phyloP scores from a whole-genome alignment of 2,113 vertebrate species.

The Callipepla californica region DNA sequence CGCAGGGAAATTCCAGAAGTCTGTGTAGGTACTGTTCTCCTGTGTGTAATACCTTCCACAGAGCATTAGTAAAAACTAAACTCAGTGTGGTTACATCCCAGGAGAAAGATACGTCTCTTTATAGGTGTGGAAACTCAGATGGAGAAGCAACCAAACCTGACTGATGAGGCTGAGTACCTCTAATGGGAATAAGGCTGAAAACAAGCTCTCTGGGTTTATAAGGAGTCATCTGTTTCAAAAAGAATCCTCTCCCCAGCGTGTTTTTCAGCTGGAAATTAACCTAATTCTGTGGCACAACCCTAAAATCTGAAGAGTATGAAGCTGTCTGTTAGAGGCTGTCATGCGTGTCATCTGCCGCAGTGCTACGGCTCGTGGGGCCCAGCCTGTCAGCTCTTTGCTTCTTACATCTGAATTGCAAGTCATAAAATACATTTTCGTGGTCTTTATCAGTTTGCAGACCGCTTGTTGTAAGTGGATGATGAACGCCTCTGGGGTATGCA shows the following conservation, averaged over 20 bases:
- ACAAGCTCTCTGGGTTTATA: neutral
- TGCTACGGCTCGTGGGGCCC: neutral
- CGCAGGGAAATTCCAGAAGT: neutral
- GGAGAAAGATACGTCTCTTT: neutral
- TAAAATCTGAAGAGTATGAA: neutral
- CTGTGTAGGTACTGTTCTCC: neutral
- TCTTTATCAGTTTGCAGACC: neutral
- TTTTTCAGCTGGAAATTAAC: neutral
- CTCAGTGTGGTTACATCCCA: neutral
- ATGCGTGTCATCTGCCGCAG: neutral
- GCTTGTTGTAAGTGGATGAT: neutral
- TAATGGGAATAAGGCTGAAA: neutral
- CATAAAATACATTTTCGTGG: neutral
- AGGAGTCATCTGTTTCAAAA: neutral
- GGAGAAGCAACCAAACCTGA: neutral
- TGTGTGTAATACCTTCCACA: neutral
- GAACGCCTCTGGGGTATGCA: accelerated
- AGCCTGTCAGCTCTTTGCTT: neutral
- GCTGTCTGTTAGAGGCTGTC: neutral
- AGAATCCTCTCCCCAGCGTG: neutral
- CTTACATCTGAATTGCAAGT: neutral
- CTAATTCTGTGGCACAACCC: neutral
- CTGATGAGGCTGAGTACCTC: neutral
- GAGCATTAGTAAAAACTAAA: neutral
- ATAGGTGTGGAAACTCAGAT: neutral